Percentiles rank a stretch among this genome's conserved stretches.
Conservation (phyloP, 2,797 vertebrate genomes). For the Coccyzus lansbergi region DNA sequence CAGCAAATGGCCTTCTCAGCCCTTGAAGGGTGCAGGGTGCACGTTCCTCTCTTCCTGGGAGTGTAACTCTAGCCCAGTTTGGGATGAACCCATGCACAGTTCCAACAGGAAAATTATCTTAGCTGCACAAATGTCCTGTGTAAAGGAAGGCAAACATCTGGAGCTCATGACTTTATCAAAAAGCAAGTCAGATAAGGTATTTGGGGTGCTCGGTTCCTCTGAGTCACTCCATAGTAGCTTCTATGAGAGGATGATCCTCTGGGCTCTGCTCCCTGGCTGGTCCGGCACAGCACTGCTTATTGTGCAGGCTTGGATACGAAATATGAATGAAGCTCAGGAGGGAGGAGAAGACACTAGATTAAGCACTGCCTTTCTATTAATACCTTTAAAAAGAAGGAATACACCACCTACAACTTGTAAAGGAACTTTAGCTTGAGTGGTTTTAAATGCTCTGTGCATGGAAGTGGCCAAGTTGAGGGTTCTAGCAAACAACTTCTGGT, state of each 20-base stretch:
- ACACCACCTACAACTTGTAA: neutral
- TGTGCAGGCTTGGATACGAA: neutral
- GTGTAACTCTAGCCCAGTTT: neutral
- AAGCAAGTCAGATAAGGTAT: neutral
- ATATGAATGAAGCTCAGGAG: neutral
- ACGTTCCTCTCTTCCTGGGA: neutral
- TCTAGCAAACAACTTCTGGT: neutral
- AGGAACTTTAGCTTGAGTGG: neutral
- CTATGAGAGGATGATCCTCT: neutral
- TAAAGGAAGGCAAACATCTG: neutral
- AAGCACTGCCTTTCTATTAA: neutral
- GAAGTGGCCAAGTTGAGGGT: neutral
- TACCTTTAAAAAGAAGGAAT: neutral
- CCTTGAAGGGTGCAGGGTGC: neutral
- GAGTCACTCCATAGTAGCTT: neutral
- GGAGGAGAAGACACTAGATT: neutral
- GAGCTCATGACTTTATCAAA: neutral
- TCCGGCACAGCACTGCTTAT: neutral
- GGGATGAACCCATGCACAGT: neutral
- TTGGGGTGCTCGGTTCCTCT: neutral
- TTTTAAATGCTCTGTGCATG: neutral
- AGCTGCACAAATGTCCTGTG: neutral
- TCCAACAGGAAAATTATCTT: neutral
- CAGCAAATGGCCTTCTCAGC: rapidly evolving
- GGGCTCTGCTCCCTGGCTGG: neutral